Conservation (phyloP, 2,113 vertebrate species). For the Chaenogobius annularis region DNA sequence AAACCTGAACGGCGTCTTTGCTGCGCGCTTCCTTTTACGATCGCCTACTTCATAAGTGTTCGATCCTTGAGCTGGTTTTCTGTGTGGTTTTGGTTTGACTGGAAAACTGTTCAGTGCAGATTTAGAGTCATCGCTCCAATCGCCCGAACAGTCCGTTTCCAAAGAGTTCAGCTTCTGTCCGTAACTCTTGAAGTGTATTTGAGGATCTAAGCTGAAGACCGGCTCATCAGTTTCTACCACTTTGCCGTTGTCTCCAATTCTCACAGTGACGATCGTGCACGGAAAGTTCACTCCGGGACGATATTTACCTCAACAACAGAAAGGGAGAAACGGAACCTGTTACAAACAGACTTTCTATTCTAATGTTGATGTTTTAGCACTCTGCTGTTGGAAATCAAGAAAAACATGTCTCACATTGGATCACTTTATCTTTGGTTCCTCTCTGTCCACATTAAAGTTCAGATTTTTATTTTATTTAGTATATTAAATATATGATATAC, state of each 20-base stretch:
- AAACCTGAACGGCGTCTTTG: not conserved
- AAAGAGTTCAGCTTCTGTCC: not conserved
- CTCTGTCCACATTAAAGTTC: too few relatives aligned
- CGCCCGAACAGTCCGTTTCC: not conserved
- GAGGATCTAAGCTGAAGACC: not conserved
- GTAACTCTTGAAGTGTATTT: not conserved
- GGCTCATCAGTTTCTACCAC: not conserved
- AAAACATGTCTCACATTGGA: too few relatives aligned
- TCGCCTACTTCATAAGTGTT: not conserved
- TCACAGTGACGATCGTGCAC: not conserved
- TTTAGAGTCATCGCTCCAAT: not conserved
- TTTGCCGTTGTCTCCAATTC: not conserved
- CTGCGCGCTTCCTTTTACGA: not conserved
- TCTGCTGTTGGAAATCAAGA: too few relatives aligned
- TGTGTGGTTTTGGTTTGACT: not conserved
- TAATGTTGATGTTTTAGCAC: too few relatives aligned
- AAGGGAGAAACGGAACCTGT: too few relatives aligned
- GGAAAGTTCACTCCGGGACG: not conserved
- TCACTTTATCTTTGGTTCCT: too few relatives aligned
- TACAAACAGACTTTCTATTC: too few relatives aligned
- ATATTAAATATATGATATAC: too few relatives aligned
- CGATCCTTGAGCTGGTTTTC: too few relatives aligned
- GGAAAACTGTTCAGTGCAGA: not conserved
- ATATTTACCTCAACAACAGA: too few relatives aligned
- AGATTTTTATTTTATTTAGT: too few relatives aligned